Base-by-base conservation (phyloP, 64 coral and sea anemone genomes). In the Trachythela sp. region DNA sequence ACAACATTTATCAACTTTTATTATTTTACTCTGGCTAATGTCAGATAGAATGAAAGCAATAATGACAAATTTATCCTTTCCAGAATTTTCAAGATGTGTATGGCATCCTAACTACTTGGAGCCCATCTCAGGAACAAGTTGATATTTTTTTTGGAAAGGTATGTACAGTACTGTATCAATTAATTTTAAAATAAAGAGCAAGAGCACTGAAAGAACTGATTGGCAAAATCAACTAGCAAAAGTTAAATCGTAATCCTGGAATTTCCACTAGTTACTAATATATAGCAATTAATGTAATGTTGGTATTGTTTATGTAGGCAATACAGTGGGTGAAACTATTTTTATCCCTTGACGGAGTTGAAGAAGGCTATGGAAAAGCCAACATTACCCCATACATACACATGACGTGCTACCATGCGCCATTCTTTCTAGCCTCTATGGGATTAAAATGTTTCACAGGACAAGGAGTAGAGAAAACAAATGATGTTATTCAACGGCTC, bases 401-500 rank as follows among this genome's bases (percentile, higher is more conserved):
- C 56, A 40, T 83, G 6, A 38, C 54, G 35, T 52, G 36, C 8
- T 90, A 90, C 54, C 89, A 67, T 34, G 39, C 84, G 24, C 80
- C 77, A 39, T 56, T 84, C 36, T 67, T 90, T 22, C 42, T 85
- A 40, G 60, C 77, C 48, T 36, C 83, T 39, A 30, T 52, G 9
- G 84, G 84, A 38, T 67, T 90, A 70, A 90, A 90, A 24, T 40
- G 83, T 48, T 90, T 90, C 54, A 90, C 77, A 67, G 80, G 83
- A 32, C 89, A 90, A 90, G 90, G 67, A 18, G 84, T 91, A 36
- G 90, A 91, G 38, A 91, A 91, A 42, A 91, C 83, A 20, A 87
- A 87, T 20, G 90, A 91, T 77, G 58, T 71, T 45, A 34, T 84
- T 2, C 18, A 59, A 36, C 29, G 90, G 5, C 68, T 91, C 13